phyloP scores from a whole-genome alignment of 2,888 invertebrate species.

The Ectemnius continuus region DNA sequence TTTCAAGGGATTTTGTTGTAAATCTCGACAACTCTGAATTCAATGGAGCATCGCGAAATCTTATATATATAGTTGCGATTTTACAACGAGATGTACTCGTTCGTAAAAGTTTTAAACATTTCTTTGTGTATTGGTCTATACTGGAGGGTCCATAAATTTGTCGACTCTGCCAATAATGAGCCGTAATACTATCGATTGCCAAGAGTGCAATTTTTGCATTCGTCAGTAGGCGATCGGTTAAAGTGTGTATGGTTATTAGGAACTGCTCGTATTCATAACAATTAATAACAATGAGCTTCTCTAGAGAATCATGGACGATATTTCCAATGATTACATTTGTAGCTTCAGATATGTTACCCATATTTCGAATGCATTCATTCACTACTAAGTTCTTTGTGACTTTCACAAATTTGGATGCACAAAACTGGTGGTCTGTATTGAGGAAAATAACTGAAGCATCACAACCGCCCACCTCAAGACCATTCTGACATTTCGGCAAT shows the following conservation, averaged over 20 bases:
- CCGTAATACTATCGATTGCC: slow-evolving; percentile 79
- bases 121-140: slow-evolving; percentile 80
- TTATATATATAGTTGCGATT: slow-evolving; percentile 79
- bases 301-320: slow-evolving; percentile 68
- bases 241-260: slow-evolving; percentile 69
- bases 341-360: background rate
- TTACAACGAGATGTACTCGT: slow-evolving; percentile 79
- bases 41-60: slow-evolving; percentile 78
- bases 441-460: slow-evolving; percentile 78
- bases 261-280: slow-evolving; percentile 76
- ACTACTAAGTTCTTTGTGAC: slow-evolving; percentile 72
- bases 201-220: slow-evolving; percentile 77
- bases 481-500: slow-evolving; percentile 72
- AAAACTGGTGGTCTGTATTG: slow-evolving; percentile 80
- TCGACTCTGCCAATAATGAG: slow-evolving; percentile 79
- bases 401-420: slow-evolving; percentile 72
- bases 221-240: slow-evolving; percentile 75
- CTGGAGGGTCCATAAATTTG: slow-evolving; percentile 34
- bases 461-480: slow-evolving; percentile 75
- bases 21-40: background rate
- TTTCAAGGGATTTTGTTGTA: slow-evolving; percentile 14
- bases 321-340: background rate
- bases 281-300: slow-evolving; percentile 74
- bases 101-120: slow-evolving; percentile 77
- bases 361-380: slow-evolving; percentile 4